Conservation (phyloP, 2,888 invertebrate species). For the Thymelicus acteon region DNA sequence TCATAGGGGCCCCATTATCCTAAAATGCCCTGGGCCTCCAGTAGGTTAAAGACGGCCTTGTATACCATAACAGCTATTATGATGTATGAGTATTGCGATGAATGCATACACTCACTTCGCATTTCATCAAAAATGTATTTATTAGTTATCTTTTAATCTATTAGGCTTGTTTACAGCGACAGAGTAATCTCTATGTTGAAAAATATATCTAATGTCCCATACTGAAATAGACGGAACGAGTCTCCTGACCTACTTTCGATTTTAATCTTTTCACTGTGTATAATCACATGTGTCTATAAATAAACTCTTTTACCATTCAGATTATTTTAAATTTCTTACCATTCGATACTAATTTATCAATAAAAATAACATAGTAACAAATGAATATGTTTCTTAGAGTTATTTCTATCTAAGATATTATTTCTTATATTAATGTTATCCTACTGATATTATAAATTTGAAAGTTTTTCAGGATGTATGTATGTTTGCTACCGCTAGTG, state of each 20-base stretch:
- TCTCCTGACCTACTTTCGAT: constrained; percentile 10
- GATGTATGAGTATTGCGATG: too few relatives aligned
- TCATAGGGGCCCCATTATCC: too few relatives aligned
- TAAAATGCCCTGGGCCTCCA: too few relatives aligned
- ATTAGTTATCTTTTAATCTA: background rate
- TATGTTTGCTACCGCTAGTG: too few relatives aligned
- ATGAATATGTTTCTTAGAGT: too few relatives aligned
- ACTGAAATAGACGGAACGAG: constrained; percentile 7
- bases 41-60: too few relatives aligned
- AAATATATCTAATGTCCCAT: constrained; percentile 17
- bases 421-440: too few relatives aligned
- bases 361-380: background rate
- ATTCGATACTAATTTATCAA: background rate
- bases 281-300: constrained; percentile 3
- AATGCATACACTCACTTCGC: background rate
- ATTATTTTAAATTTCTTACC: background rate
- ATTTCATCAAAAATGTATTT: background rate
- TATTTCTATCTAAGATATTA: too few relatives aligned
- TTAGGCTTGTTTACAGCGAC: constrained; percentile 13
- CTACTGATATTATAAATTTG: too few relatives aligned
- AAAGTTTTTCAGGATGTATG: too few relatives aligned
- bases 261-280: constrained; percentile 12
- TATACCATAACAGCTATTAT: too few relatives aligned
- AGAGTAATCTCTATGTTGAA: constrained; percentile 9
- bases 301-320: background rate